phyloP scores from a whole-genome alignment of 2,113 vertebrate species.

The Microtus richardsoni region DNA sequence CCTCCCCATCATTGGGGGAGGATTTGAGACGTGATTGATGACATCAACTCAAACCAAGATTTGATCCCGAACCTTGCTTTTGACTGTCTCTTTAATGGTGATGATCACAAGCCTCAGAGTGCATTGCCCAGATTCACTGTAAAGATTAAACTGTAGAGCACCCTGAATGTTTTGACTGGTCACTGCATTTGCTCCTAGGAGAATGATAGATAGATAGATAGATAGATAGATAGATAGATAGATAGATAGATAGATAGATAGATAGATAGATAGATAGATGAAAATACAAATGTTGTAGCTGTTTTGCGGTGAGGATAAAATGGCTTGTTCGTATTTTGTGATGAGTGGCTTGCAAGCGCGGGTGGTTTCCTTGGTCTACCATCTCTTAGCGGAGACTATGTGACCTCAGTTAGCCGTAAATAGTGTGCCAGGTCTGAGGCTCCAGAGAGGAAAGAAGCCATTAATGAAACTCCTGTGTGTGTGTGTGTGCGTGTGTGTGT shows the following conservation, averaged over 20 bases:
- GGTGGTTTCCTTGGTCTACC: background rate
- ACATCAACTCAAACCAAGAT: background rate
- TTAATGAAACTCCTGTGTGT: background rate
- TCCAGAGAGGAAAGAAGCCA: background rate
- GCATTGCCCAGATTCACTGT: background rate
- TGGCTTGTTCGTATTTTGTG: background rate
- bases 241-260: too few relatives aligned
- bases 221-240: background rate
- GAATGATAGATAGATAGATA: background rate
- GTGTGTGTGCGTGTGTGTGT: background rate
- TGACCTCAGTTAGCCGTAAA: background rate
- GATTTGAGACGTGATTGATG: background rate
- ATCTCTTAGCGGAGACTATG: background rate
- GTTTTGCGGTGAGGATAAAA: conserved; percentile 18
- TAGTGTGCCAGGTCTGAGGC: background rate
- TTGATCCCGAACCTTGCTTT: conserved; percentile 22
- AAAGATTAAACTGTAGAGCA: background rate
- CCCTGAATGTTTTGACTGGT: background rate
- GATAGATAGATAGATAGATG: background rate
- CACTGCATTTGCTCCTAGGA: background rate
- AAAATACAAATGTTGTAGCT: background rate
- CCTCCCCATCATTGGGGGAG: background rate
- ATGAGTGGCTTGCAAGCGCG: background rate
- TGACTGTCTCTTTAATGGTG: background rate
- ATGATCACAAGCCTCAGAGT: background rate